Percentiles rank a stretch among this genome's conserved stretches.
Conservation (phyloP, 2,113 vertebrate species). For the Copsychus sechellarum region DNA sequence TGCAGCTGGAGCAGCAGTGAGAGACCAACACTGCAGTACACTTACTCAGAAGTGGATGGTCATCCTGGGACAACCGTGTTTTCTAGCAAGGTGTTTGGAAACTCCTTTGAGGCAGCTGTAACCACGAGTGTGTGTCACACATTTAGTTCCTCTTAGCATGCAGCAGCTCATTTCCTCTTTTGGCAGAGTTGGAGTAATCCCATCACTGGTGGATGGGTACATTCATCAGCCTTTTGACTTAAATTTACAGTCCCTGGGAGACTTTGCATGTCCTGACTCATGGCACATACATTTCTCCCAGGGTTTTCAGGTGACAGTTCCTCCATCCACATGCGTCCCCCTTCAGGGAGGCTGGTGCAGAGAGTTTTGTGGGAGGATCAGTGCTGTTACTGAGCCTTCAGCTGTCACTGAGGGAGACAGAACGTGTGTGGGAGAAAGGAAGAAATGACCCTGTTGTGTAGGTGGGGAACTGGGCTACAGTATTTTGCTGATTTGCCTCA, state of each 20-base stretch:
- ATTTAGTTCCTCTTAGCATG: background rate
- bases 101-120: background rate
- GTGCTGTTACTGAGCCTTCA: accelerated
- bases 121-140: background rate
- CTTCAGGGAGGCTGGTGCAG: background rate
- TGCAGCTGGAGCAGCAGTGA: background rate
- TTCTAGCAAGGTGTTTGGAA: background rate
- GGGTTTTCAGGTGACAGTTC: background rate
- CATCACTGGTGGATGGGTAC: accelerated
- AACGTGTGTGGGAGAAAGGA: background rate
- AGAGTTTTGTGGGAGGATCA: background rate
- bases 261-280: accelerated
- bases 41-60: background rate
- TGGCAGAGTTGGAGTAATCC: accelerated
- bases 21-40: background rate
- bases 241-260: background rate
- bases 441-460: background rate
- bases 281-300: accelerated
- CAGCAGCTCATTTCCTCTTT: background rate
- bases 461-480: background rate
- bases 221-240: background rate
- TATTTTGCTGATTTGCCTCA: background rate
- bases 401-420: background rate
- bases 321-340: background rate
- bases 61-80: background rate